Base-by-base conservation (phyloP, 2,113 vertebrate genomes). In the Saguinus imperator region DNA sequence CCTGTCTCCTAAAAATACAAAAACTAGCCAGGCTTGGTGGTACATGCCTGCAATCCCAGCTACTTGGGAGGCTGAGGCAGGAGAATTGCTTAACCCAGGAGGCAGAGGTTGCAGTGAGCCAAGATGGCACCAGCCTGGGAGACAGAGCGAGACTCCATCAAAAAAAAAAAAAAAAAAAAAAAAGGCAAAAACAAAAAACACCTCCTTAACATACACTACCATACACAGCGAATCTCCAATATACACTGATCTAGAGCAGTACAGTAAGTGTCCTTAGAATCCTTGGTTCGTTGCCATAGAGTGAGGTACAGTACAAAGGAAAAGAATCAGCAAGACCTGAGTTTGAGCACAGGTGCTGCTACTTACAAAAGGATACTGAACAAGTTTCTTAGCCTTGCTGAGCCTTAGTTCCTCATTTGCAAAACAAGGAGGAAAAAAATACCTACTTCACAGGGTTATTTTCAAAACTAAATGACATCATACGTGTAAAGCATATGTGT, bases 371-470 rank as follows among this genome's bases (percentile, higher is more conserved):
- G 52, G 40, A 64, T 43, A 94, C 12, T 29, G 14, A 76, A 91
- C 16, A 68, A 16, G n/a, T 70, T 76, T 76, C 25, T 40, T 55
- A 61, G 82, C 68, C 64, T 84, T 94, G 43, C 75, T 66, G 23
- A 48, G 27, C 37, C 73, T 89, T 52, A 27, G 61, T 86, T 94
- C 40, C 45, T 94, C 32, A 79, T n/a, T 83, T 82, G 6, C 55
- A 82, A 95, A 91, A 85, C 5, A 75, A 95, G 27, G 87, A 93
- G 27, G 52, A 92, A 93, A 89, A 43, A 16, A 77, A 66, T 58
- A 91, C 17, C 32, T 83, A 52, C 20, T 55, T 82, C 10, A 55
- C 29, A 77, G 37, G 57, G 25, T 94, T 77, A 40, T 61, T 77
- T 66, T 96, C 80, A 85, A 86, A 37, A 50, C 89, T 70, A 96